A percentile compares a stretch with the other conserved stretches of the same genome.
These are phyloP conservation scores for Rhinogobio ventralis DNA, from an alignment of 2,797 vertebrate genomes.

Conservation along the genomic window DNA sequence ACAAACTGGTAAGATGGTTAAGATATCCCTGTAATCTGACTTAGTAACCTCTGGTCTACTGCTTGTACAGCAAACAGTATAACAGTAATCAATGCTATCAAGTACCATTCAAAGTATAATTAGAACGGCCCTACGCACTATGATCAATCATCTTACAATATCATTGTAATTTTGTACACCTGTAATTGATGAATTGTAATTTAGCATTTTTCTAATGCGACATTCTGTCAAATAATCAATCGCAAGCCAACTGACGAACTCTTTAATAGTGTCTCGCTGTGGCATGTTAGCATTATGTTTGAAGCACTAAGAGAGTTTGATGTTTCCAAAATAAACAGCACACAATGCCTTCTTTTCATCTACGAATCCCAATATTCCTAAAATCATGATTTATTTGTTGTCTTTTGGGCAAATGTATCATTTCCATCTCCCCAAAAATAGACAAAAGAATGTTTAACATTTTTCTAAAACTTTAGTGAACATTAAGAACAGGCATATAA, in stretches of 20 bases:
- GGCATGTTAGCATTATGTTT: constrained; percentile 37
- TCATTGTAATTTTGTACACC: not conserved
- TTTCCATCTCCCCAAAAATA: constrained; percentile 29
- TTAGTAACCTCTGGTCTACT: constrained; percentile 10
- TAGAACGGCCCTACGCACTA: not conserved
- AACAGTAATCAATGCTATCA: constrained; percentile 26
- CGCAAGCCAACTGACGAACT: constrained; percentile 37
- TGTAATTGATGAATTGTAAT: constrained; percentile 13
- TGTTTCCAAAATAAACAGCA: constrained; percentile 56
- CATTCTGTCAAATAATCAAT: constrained; percentile 52
- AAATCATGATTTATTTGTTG: constrained; percentile 30
- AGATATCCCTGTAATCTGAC: constrained; percentile 32
- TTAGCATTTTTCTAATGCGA: not conserved
- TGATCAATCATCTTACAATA: constrained; percentile 14
- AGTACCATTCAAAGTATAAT: not conserved
- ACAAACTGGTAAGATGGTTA: constrained; percentile 14
- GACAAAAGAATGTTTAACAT: constrained; percentile 31
- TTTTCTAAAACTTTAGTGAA: constrained; percentile 2
- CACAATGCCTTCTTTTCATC: constrained; percentile 33
- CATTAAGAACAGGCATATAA: not conserved
- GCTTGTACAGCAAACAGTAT: not conserved
- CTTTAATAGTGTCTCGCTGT: constrained; percentile 19
- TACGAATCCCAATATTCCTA: constrained; percentile 25
- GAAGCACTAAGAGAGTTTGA: constrained; percentile 39
- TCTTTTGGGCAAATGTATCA: constrained; percentile 15